Conservation (phyloP, 2,113 vertebrate species). For the Syngnathus floridae region DNA sequence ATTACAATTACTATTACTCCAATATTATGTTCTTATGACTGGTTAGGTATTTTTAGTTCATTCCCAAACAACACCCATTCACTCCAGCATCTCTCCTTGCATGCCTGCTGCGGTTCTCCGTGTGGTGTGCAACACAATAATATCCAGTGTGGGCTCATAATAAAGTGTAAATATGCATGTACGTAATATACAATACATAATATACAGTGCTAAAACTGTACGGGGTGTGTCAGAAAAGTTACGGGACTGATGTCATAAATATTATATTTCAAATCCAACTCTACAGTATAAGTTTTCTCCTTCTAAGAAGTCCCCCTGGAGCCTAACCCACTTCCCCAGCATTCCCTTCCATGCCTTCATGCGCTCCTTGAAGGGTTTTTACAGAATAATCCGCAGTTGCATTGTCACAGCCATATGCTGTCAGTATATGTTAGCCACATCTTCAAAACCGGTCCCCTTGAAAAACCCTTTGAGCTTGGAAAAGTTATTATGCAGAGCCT, state of each 20-base stretch:
- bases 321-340: not conserved
- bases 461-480: not conserved
- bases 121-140: not conserved
- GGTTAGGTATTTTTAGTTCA: too few species aligned
- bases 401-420: not conserved
- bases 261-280: conserved; percentile 1
- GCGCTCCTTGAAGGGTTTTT: not conserved
- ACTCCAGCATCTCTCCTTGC: not conserved
- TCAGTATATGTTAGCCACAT: not conserved
- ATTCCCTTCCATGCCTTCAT: not conserved
- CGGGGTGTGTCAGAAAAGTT: not conserved
- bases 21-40: too few species aligned
- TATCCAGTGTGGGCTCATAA: too few species aligned
- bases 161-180: too few species aligned
- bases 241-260: not conserved
- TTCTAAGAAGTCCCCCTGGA: not conserved
- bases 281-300: not conserved
- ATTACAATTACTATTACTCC: too few species aligned
- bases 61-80: not conserved
- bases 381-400: not conserved
- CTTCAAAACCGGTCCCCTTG: not conserved
- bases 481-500: not conserved
- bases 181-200: not conserved
- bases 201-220: not conserved
- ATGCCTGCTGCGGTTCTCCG: not conserved